Evolutionary conservation across 2,797 vertebrate genomes (phyloP).

Genomic region (Aulostomus chinensis): DNA sequence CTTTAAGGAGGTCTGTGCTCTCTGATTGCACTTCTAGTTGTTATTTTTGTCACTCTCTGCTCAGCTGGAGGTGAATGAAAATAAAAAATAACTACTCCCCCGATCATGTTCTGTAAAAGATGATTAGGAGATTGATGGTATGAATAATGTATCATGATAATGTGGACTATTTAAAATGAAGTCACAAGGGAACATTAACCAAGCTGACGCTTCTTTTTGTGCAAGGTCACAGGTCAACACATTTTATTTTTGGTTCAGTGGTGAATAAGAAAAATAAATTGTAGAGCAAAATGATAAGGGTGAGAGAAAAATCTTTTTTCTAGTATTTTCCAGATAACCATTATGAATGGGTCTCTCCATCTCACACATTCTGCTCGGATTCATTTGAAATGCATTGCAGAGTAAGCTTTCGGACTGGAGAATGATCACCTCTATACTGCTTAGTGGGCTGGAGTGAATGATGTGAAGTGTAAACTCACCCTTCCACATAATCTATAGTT

Average conservation of each 20-base stretch:
- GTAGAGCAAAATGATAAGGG: slow-evolving; percentile 26
- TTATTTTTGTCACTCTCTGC: slow-evolving; percentile 60
- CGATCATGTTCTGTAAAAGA: slow-evolving; percentile 62
- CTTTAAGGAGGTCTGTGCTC: neutral
- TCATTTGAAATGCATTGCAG: slow-evolving; percentile 51
- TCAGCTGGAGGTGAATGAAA: slow-evolving; percentile 62
- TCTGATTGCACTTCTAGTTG: neutral
- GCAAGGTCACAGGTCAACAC: slow-evolving; percentile 39
- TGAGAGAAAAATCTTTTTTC: slow-evolving; percentile 24
- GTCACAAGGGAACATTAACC: slow-evolving; percentile 13
- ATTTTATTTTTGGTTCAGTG: slow-evolving; percentile 6
- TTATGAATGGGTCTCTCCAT: slow-evolving; percentile 50
- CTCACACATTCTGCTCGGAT: slow-evolving; percentile 37
- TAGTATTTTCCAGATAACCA: slow-evolving; percentile 38
- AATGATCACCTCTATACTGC: slow-evolving; percentile 43
- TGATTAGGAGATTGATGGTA: slow-evolving; percentile 72
- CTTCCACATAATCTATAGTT: slow-evolving; percentile 22
- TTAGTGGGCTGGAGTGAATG: slow-evolving; percentile 31
- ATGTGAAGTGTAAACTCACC: slow-evolving; percentile 11
- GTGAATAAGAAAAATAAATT: slow-evolving; percentile 10
- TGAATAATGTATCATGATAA: slow-evolving; percentile 70
- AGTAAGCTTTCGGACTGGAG: slow-evolving; percentile 37
- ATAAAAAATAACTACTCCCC: slow-evolving; percentile 60
- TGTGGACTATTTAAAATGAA: slow-evolving; percentile 55
- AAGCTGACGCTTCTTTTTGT: slow-evolving; percentile 1